Evolutionary conservation across 2,113 vertebrate species (phyloP).

Genomic region (Phaethon lepturus): DNA sequence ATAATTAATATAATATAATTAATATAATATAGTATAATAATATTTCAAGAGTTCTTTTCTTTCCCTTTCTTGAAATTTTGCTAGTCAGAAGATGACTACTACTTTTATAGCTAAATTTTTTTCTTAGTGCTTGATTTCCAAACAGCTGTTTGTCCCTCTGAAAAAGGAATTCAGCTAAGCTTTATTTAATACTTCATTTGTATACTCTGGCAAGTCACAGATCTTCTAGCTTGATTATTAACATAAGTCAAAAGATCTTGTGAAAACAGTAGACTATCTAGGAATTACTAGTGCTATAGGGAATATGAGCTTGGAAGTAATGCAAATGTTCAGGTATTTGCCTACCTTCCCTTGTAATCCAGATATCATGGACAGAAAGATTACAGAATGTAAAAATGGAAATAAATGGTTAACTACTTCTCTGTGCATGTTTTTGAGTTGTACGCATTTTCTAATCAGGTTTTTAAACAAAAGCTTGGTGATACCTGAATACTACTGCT

Average conservation of each 20-base stretch:
- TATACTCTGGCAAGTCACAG: background rate
- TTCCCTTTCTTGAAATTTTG: background rate
- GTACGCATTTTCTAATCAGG: background rate
- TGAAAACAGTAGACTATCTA: background rate
- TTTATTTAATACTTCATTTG: background rate
- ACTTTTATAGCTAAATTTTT: background rate
- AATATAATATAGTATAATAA: no score
- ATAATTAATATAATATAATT: no score
- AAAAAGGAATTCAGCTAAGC: background rate
- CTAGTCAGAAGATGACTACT: background rate
- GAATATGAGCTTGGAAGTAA: background rate
- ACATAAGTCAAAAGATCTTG: background rate
- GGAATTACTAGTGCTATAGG: background rate
- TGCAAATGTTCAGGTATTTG: background rate
- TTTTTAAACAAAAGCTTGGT: slow-evolving; percentile 42
- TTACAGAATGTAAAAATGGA: background rate
- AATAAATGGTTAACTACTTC: slow-evolving; percentile 2
- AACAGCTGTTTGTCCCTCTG: background rate
- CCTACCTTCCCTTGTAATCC: background rate
- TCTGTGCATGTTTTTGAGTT: background rate
- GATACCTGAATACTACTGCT: background rate
- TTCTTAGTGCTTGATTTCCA: background rate
- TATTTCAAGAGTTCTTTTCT: background rate
- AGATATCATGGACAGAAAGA: background rate
- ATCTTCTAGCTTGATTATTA: background rate